Base-by-base conservation (phyloP, 2,797 vertebrate genomes). In the Galagoides demidoff region DNA sequence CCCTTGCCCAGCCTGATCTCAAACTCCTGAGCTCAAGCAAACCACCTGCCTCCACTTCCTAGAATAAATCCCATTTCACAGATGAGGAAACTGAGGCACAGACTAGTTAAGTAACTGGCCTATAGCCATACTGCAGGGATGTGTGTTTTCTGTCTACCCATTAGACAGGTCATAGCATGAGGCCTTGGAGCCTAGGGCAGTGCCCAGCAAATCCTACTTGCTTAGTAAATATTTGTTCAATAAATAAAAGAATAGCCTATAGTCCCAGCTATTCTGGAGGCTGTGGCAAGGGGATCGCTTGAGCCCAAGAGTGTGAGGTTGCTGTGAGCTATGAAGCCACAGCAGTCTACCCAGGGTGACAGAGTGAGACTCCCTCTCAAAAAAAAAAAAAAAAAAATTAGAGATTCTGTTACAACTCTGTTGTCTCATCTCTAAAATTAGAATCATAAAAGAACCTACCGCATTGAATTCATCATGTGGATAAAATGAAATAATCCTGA, bases 401-500 rank as follows among this genome's bases (percentile, higher is more conserved):
- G 52, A 81, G 59, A 55, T 90, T 91, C 68, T 78, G 6, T 79
- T 93, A 66, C 22, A 76, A 49, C 66, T 85, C 64, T 93, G 2
- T 89, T 85, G n/a, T 95, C 37, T 77, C 19, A 34, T 84, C 16
- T 94, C 1, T 93, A 90, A 95, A 89, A 78, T 87, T 70, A 90
- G 37, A 92, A 71, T 89, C 89, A 63, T 76, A 73, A 74, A 89
- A 89, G 81, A 92, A 86, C 12, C 61, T n/a, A 74, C n/a, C 12
- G 63, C 52, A 79, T 85, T 92, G 81, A 87, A 81, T 89, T 92
- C 61, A 94, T 63, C 37, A 59, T 39, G 27, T 59, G 7, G 43
- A 37, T 95, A 92, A 95, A 90, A 52, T 93, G 85, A 83, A 37
- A 81, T 83, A 77, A 95, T 95, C n/a, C 57, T 92, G 39, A 78